Percentiles rank a stretch among this genome's conserved stretches.
Evolutionary conservation across 35 echinoderm and acorn worm genomes (phyloP).

Genomic region (Amphiura filiformis): DNA sequence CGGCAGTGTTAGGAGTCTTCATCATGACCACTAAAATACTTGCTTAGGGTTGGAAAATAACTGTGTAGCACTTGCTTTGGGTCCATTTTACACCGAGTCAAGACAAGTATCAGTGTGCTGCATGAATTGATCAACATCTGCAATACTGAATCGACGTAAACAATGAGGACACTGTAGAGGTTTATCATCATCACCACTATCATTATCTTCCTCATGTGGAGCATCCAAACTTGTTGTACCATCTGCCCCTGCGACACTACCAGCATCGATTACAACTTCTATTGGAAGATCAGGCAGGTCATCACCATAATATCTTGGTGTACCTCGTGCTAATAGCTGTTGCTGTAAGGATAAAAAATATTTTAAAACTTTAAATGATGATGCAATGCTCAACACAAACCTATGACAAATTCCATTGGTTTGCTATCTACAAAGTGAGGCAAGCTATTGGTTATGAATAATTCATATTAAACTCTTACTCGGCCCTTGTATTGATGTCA

Average conservation of each 20-base stretch:
- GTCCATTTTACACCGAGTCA: conserved; percentile 4
- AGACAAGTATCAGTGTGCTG: conserved; percentile 25
- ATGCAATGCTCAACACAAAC: no score
- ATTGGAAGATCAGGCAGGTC: neutral
- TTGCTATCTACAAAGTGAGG: no score
- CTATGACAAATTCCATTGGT: no score
- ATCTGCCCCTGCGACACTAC: neutral
- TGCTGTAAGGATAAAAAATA: neutral
- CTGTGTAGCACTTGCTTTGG: no score
- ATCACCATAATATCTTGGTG: neutral
- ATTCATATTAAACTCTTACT: no score
- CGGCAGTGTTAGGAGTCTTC: no score
- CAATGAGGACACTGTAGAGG: conserved; percentile 62
- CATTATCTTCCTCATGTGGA: neutral
- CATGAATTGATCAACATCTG: conserved; percentile 33
- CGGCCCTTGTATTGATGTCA: no score
- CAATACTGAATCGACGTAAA: conserved; percentile 16
- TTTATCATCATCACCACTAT: neutral
- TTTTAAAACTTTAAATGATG: no score
- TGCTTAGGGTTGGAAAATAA: no score
- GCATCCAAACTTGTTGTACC: neutral
- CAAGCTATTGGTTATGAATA: no score
- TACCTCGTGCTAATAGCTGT: conserved; percentile 3
- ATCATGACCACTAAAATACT: no score
- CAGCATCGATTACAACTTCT: conserved; percentile 15